phyloP scores from a whole-genome alignment of 2,888 invertebrate genomes.

The Nephrotoma flavescens region DNA sequence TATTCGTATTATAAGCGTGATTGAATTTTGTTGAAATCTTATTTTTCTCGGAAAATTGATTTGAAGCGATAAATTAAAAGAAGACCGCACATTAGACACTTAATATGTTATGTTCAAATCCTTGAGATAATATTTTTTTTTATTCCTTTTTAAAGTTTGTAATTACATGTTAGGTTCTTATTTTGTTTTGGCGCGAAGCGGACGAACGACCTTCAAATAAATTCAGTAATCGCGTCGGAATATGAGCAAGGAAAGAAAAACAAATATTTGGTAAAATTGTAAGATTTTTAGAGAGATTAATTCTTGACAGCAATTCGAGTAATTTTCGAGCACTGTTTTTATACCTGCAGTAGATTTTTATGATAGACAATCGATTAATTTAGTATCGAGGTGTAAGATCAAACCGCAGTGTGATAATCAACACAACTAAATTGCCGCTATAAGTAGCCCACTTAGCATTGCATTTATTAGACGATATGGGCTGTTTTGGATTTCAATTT shows the following conservation, averaged over 20 bases:
- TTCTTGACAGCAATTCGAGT: not conserved
- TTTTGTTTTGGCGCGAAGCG: not conserved
- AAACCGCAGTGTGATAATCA: not conserved
- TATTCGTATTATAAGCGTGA: not conserved
- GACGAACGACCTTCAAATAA: not conserved
- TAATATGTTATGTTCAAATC: not conserved
- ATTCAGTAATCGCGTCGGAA: not conserved
- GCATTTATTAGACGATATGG: too few species aligned
- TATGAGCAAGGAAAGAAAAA: not conserved
- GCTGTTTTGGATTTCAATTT: too few species aligned
- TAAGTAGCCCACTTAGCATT: too few species aligned
- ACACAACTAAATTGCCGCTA: not conserved
- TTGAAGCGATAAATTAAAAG: not conserved
- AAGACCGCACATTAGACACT: not conserved
- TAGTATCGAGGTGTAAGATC: not conserved
- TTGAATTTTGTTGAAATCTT: not conserved
- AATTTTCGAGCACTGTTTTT: not conserved
- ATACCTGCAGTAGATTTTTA: not conserved
- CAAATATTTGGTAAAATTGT: not conserved
- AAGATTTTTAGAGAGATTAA: not conserved
- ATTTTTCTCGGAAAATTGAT: not conserved
- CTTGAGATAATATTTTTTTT: not conserved
- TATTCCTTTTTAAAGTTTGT: not conserved
- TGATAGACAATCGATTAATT: not conserved
- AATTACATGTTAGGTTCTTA: not conserved